Base-by-base conservation (phyloP, 1,140 invertebrate genomes). In the Pseudomyrmex dendroicus region DNA sequence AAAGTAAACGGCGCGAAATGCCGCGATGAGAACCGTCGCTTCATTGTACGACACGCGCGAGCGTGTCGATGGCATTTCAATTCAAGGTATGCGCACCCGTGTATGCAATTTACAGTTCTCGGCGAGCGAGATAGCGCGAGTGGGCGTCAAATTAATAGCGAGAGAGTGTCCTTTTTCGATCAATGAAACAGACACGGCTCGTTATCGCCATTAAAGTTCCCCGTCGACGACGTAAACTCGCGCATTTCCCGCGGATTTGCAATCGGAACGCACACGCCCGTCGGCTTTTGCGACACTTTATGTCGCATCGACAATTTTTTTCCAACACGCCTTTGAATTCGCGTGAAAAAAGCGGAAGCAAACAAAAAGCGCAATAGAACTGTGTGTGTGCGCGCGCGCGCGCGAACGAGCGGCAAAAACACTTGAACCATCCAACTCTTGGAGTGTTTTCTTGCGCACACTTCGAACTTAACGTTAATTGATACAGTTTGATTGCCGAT, bases 121-220 rank as follows among this genome's bases (percentile, higher is more conserved):
- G 54, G 15, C 35, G 35, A 61, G 76, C 15, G 54, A 50, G 76
- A 70, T 72, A 72, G 54, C 66, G 54, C 66, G 66, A 59, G 64
- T 72, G 76, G 44, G 76, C 64, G 54, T 72, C 68, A 61, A 80
- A 80, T 80, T 80, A 80, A 80, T 44, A 68, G 54, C 46, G 54
- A 46, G 66, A 72, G 76, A 72, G 76, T 59, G 54, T 80, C 68
- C 44, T 59, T 50, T 59, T 80, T 59, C 66, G 66, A 80, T 80
- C 76, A 78, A 70, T 64, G 44, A 70, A 17, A 46, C 22, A 44
- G 22, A 48, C 44, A 10, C 52, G 44, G 66, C 66, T 59, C 46
- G 76, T 80, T 72, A 59, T 50, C 54, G 22, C 20, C 20, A 70
- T 80, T 72, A 67, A 59, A 59, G 76, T 48, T 70, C 52, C 20